Evolutionary conservation across 2,113 vertebrate species (phyloP), one percentile per base, ranked within the genome.

Genomic region (Onychorhynchus coronatus): DNA sequence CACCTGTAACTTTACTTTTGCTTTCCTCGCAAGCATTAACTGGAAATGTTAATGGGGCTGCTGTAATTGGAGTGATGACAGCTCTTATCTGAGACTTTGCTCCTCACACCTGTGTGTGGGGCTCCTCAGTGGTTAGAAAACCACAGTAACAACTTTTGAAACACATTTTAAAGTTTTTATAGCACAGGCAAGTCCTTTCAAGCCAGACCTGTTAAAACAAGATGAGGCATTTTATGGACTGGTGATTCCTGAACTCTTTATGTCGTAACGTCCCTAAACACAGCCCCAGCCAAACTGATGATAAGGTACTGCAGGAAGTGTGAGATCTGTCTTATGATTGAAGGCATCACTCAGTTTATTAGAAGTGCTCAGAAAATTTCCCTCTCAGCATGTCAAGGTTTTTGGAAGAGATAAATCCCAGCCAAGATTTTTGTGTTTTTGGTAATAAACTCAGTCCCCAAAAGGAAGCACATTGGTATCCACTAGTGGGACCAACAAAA

Each of bases 401-500:
- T 53, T 58, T 41, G 27, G 30, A 85, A 41, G 14, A 58, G 35
- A 27, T 30, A 27, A 70, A 74, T 66, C 62, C 30, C 59, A 86
- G 42, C 20, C 52, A 18, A 44, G 14, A 2, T 14, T 91, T 71
- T 81, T 55, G 21, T 18, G 7, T 35, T 83, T 79, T 65, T 18
- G 35, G 11, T 53, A 30, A 28, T 44, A n/a, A 88, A 53, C 22
- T 67, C 22, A 18, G 4, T 37, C 42, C 44, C n/a, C 58, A 2
- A 11, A 75, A 16, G 0, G 5, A 62, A 93, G 39, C 39, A 6
- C 1, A 0, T 0, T 25, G 15, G 11, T 56, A 46, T 22, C 14
- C 14, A 3, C 8, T 55, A 1, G 44, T 31, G 52, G 15, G 72
- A 87, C 70, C 80, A 89, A 27, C 7, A 46, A 8, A 44, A 71